Conservation (phyloP, 1,140 invertebrate genomes). For the Oppia nitens region DNA sequence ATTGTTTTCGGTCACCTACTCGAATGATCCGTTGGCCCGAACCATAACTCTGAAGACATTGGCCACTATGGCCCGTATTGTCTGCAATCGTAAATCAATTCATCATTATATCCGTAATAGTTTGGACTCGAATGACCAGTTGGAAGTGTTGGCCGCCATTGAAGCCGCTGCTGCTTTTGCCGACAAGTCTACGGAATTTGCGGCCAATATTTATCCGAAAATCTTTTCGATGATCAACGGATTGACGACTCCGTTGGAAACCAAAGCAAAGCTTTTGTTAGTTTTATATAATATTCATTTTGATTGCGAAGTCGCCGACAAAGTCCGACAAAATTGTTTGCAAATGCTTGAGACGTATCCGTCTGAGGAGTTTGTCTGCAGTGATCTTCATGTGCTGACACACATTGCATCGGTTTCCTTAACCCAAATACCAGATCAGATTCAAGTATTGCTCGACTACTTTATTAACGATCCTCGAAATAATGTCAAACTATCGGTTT, state of each 20-base stretch:
- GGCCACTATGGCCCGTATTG: slow-evolving; percentile 76
- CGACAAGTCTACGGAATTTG: slow-evolving; percentile 79
- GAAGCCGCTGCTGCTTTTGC: slow-evolving; percentile 81
- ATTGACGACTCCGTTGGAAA: slow-evolving; percentile 69
- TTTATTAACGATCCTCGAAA: slow-evolving; percentile 44
- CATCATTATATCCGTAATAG: slow-evolving; percentile 82
- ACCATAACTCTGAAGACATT: slow-evolving; percentile 70
- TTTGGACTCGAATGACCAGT: slow-evolving; percentile 81
- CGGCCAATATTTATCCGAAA: slow-evolving; percentile 88
- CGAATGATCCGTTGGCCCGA: slow-evolving; percentile 84
- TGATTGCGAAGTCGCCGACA: slow-evolving; percentile 56
- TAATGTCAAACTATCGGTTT: slow-evolving; percentile 50
- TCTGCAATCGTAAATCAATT: slow-evolving; percentile 79
- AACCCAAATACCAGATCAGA: slow-evolving; percentile 70
- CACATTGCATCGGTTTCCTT: slow-evolving; percentile 71
- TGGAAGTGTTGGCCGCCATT: slow-evolving; percentile 88
- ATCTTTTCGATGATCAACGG: slow-evolving; percentile 87
- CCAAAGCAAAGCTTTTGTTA: slow-evolving; percentile 75
- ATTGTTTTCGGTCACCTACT: slow-evolving; percentile 88
- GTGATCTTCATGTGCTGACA: slow-evolving; percentile 70
- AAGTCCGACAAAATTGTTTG: slow-evolving; percentile 54
- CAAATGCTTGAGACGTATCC: slow-evolving; percentile 68
- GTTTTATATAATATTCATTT: slow-evolving; percentile 88
- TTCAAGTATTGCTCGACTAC: slow-evolving; percentile 38
- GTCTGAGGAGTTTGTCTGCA: slow-evolving; percentile 59